Evolutionary conservation across 2,113 vertebrate genomes (phyloP).

Genomic region (Myocastor coypus): DNA sequence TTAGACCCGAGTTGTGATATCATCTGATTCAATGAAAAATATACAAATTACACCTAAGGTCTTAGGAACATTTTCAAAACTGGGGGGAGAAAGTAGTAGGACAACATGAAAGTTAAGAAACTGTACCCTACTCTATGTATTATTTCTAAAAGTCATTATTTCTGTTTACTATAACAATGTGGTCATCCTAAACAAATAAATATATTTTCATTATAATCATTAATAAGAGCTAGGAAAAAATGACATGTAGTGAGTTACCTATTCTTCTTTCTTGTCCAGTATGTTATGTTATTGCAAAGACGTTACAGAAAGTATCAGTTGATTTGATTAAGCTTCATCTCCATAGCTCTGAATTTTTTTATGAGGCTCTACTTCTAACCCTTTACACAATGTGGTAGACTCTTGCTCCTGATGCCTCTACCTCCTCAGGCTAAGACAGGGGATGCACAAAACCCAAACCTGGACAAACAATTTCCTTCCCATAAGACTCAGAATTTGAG

Average conservation of each 20-base stretch:
- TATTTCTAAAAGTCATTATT: background rate
- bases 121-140: background rate
- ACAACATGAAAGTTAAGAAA: background rate
- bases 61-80: background rate
- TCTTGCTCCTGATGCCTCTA: background rate
- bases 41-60: background rate
- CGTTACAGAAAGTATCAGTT: background rate
- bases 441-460: background rate
- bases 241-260: background rate
- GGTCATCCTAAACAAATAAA: background rate
- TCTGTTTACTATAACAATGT: background rate
- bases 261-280: background rate
- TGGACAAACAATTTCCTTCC: background rate
- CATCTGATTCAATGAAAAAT: background rate
- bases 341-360: background rate
- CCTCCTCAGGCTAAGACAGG: background rate
- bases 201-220: background rate
- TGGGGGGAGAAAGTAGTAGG: background rate
- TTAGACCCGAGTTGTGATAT: background rate
- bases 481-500: background rate
- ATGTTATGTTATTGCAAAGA: background rate
- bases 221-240: background rate
- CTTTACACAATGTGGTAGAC: background rate
- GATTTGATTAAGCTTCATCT: background rate
- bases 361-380: background rate